Percentiles rank a stretch among this genome's conserved stretches.
phyloP scores from a whole-genome alignment of 2,797 vertebrate genomes.

The Lacerta viridis region DNA sequence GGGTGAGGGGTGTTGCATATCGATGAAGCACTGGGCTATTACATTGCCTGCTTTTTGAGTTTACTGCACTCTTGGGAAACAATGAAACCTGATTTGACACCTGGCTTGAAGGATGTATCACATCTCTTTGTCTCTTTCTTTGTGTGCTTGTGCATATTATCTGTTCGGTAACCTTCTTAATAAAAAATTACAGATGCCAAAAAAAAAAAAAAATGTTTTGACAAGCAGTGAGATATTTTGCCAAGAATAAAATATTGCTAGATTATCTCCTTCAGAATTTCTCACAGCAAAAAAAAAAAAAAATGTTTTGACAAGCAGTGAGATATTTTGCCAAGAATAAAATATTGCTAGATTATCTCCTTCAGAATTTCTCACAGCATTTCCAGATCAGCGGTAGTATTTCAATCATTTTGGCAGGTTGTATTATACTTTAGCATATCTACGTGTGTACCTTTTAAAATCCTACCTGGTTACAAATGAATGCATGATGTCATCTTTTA shows the following conservation, averaged over 20 bases:
- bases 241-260: neutral
- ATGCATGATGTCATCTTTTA: too few species aligned
- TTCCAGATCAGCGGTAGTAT: slow-evolving; percentile 27
- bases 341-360: neutral
- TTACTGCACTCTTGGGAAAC: neutral
- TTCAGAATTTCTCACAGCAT: neutral
- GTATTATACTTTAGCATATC: slow-evolving; percentile 1
- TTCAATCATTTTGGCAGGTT: neutral
- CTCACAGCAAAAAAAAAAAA: neutral
- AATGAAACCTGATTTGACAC: slow-evolving; percentile 4
- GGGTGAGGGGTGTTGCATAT: neutral
- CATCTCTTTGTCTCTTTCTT: neutral
- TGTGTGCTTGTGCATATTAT: neutral
- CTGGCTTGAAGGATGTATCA: slow-evolving; percentile 4
- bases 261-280: neutral
- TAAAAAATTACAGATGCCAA: neutral
- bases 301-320: neutral
- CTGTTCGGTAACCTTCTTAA: neutral
- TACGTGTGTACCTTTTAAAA: neutral
- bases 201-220: neutral
- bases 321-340: neutral
- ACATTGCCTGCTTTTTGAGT: neutral
- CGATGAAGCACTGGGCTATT: neutral
- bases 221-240: neutral
- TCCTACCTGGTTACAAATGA: neutral